phyloP scores from a whole-genome alignment of 1,140 invertebrate species.

The Dendroctonus ponderosae region DNA sequence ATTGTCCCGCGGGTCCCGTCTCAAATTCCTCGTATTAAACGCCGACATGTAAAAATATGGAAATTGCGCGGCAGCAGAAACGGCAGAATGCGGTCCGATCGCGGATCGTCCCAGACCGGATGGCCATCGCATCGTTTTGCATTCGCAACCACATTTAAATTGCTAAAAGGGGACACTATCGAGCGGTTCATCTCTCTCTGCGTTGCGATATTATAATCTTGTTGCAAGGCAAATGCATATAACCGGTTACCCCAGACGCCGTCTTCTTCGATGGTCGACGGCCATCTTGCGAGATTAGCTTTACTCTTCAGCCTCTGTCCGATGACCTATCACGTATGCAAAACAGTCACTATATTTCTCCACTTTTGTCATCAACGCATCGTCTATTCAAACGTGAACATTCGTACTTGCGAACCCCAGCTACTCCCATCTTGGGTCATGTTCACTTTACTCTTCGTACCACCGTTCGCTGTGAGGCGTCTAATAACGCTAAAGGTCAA shows the following conservation, averaged over 20 bases:
- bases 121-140: constrained; percentile 47
- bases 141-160: constrained; percentile 51
- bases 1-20: constrained; percentile 35
- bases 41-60: constrained; percentile 50
- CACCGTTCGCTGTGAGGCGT: no score
- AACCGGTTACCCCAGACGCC: constrained; percentile 47
- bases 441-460: no score
- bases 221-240: constrained; percentile 49
- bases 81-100: constrained; percentile 44
- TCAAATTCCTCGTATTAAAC: constrained; percentile 43
- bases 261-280: constrained; percentile 35
- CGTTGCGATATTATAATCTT: constrained; percentile 49
- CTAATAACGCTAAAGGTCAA: no score
- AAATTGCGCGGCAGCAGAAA: constrained; percentile 43
- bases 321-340: constrained; percentile 32
- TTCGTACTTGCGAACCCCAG: no score
- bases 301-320: constrained; percentile 31
- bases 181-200: constrained; percentile 42
- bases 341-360: constrained; percentile 19
- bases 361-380: no score
- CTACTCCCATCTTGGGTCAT: no score
- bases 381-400: no score
- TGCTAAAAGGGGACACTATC: constrained; percentile 51
- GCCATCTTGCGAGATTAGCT: constrained; percentile 43
- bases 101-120: constrained; percentile 32